phyloP scores from a whole-genome alignment of 2,113 vertebrate species.

The Sapayoa aenigma region DNA sequence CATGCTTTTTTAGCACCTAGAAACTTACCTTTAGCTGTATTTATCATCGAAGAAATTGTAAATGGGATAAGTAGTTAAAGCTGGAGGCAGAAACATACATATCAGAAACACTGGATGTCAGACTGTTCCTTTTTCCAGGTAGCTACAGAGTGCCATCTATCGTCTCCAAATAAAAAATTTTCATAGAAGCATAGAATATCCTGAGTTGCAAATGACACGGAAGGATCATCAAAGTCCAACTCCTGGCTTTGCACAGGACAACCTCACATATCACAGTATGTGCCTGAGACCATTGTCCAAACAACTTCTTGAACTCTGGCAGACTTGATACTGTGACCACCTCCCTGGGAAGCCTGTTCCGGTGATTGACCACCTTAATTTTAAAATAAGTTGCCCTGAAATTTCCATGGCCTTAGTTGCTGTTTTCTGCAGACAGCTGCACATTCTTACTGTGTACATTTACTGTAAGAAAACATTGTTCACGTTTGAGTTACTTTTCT shows the following conservation, averaged over 20 bases:
- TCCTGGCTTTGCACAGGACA: neutral
- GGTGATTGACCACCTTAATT: neutral
- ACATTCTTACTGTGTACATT: neutral
- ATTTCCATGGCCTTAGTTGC: neutral
- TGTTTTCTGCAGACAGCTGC: neutral
- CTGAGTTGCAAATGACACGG: neutral
- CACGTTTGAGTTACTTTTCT: neutral
- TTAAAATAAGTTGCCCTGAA: neutral
- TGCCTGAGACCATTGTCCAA: neutral
- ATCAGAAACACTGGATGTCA: neutral
- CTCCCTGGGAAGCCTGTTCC: neutral
- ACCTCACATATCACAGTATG: neutral
- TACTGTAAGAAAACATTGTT: neutral
- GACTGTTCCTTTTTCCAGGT: neutral
- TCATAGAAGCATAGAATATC: neutral
- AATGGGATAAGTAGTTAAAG: neutral
- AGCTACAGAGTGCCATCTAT: slow-evolving; percentile 44
- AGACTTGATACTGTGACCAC: neutral
- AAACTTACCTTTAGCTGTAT: neutral
- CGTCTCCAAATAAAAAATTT: neutral
- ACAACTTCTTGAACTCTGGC: neutral
- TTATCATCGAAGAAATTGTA: slow-evolving; percentile 5
- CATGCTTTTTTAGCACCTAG: neutral
- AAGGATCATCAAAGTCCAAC: neutral
- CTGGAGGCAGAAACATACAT: neutral